These are phyloP conservation scores for Trogon surrucura DNA, from an alignment of 2,113 vertebrate species.

Conservation along the genomic window DNA sequence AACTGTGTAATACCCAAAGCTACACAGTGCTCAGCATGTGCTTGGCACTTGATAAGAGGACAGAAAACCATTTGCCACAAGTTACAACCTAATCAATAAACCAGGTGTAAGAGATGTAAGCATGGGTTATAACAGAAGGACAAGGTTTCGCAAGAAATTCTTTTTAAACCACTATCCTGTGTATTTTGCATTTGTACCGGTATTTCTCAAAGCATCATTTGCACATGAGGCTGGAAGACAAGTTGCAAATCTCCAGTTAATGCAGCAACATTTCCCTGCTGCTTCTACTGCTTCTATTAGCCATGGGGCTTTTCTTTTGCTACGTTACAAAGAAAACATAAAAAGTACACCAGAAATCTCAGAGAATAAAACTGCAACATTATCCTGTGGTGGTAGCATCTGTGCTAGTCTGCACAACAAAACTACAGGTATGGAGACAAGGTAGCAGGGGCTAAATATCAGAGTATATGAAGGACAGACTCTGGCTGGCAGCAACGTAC, in stretches of 20 bases:
- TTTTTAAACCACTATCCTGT: neutral
- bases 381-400: neutral
- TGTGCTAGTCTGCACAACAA: neutral
- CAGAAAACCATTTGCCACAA: neutral
- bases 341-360: neutral
- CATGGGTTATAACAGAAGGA: neutral
- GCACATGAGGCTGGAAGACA: neutral
- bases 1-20: neutral
- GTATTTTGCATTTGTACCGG: neutral
- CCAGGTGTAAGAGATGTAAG: neutral
- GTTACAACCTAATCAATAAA: neutral
- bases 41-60: neutral
- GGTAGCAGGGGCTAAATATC: neutral
- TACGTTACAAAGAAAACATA: neutral
- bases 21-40: neutral
- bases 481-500: neutral
- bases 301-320: neutral
- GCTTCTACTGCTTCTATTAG: neutral
- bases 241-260: neutral
- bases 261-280: neutral
- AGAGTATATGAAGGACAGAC: neutral
- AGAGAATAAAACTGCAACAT: neutral
- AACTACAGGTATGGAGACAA: neutral
- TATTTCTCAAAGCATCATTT: neutral
- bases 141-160: neutral